Conservation (phyloP, 2,113 vertebrate genomes). For the Rhinoderma darwinii region DNA sequence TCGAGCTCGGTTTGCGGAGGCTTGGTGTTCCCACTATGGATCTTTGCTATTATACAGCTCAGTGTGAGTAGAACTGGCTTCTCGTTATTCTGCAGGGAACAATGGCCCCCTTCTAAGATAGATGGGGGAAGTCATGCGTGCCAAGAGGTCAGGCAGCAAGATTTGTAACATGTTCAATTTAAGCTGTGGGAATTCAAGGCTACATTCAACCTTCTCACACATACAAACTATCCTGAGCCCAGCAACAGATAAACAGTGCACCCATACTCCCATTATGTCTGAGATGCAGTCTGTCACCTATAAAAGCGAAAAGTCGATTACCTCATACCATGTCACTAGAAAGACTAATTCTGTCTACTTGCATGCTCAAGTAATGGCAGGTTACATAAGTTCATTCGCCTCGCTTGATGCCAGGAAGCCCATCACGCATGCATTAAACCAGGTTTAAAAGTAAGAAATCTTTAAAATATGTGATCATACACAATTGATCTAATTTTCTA, state of each 20-base stretch:
- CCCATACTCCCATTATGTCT: conserved; percentile 57
- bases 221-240: conserved; percentile 62
- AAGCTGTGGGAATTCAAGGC: conserved; percentile 66
- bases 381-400: conserved; percentile 80
- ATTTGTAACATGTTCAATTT: conserved; percentile 59
- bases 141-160: conserved; percentile 61
- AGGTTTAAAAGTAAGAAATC: no score
- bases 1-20: background rate
- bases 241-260: conserved; percentile 49
- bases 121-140: conserved; percentile 59
- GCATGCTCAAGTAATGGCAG: conserved; percentile 67
- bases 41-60: conserved; percentile 57
- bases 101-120: conserved; percentile 66
- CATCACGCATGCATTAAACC: background rate
- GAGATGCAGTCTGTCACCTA: conserved; percentile 61
- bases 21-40: conserved; percentile 47
- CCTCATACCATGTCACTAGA: conserved; percentile 65
- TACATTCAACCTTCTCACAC: conserved; percentile 54
- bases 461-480: no score
- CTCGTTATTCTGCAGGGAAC: conserved; percentile 64
- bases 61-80: conserved; percentile 63
- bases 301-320: conserved; percentile 69
- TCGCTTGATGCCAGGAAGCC: conserved; percentile 65
- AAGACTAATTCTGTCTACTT: conserved; percentile 69
- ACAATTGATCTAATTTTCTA: no score